A percentile compares a stretch with the other conserved stretches of the same genome.
phyloP scores from a whole-genome alignment of 2,113 vertebrate species.

The Crotalus horridus region DNA sequence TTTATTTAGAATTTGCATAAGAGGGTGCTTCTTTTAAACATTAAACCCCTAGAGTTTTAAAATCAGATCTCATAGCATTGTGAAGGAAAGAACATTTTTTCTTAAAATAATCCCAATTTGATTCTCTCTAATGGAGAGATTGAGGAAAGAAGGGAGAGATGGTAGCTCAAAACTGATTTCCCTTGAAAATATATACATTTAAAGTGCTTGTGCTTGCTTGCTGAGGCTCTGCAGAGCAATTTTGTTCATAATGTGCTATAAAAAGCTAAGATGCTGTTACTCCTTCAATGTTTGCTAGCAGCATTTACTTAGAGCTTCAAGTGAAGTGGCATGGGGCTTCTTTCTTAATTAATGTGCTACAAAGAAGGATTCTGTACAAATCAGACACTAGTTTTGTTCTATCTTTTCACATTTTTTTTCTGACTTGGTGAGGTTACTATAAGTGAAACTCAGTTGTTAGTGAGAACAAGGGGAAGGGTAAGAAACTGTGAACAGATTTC shows the following conservation, averaged over 20 bases:
- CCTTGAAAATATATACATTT: conserved; percentile 30
- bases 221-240: conserved; percentile 24
- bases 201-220: not conserved
- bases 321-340: not conserved
- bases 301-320: conserved; percentile 4
- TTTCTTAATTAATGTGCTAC: not conserved
- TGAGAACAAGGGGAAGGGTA: not conserved
- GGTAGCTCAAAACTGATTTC: conserved; percentile 36
- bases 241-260: conserved; percentile 38
- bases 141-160: not conserved
- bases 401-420: not conserved
- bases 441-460: not conserved
- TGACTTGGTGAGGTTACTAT: too few species aligned
- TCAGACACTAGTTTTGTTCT: not conserved
- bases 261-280: conserved; percentile 19
- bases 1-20: conserved; percentile 47
- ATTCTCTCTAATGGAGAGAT: conserved; percentile 11
- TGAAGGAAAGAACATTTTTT: conserved; percentile 7
- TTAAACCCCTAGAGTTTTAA: conserved; percentile 17
- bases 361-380: not conserved
- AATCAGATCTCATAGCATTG: not conserved
- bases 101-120: conserved; percentile 42
- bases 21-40: conserved; percentile 30
- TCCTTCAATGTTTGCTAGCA: not conserved
- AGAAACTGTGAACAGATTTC: not conserved